Base-by-base conservation (phyloP, 2,888 invertebrate genomes). In the Synanthedon vespiformis region DNA sequence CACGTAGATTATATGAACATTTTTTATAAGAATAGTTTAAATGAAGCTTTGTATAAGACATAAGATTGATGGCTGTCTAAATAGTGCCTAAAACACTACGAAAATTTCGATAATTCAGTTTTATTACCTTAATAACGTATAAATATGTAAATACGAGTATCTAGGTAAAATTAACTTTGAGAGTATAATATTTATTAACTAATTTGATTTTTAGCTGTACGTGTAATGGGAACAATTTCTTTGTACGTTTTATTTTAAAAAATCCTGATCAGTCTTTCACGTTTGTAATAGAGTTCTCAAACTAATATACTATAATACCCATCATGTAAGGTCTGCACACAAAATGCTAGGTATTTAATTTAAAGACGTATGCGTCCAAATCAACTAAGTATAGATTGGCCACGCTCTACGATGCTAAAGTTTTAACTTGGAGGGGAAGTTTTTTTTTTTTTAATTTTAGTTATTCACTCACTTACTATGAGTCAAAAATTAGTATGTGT, bases 31-130 rank as follows among this genome's bases (percentile, higher is more conserved):
- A 68, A 63, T 76, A 78, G 73, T 60, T 52, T 79, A 80, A 77
- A 75, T 72, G 70, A 85, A 78, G 86, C 85, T 85, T 87, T 77
- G 78, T 81, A 76, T 84, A 84, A 85, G 78, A 80, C 60, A 79
- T 85, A 86, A 86, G 81, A 87, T 86, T 87, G 85, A 87, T 87
- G 87, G 87, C 87, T 87, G 87, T 87, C 83, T 86, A 83, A 84
- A 86, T 85, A 87, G 87, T 87, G 86, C 87, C 87, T 87, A 87
- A 85, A 83, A 84, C 84, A 85, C 83, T 86, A 85, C 82, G 83
- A 85, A 75, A 83, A 79, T 82, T 85, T 86, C 84, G 83, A 81
- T 81, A 80, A 79, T 79, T 84, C 80, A 74, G 82, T 82, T 86
- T 85, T 83, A 80, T 76, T 82, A 80, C 72, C 75, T 74, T 78